phyloP scores from a whole-genome alignment of 2,888 invertebrate species.

The Aplocera efformata region DNA sequence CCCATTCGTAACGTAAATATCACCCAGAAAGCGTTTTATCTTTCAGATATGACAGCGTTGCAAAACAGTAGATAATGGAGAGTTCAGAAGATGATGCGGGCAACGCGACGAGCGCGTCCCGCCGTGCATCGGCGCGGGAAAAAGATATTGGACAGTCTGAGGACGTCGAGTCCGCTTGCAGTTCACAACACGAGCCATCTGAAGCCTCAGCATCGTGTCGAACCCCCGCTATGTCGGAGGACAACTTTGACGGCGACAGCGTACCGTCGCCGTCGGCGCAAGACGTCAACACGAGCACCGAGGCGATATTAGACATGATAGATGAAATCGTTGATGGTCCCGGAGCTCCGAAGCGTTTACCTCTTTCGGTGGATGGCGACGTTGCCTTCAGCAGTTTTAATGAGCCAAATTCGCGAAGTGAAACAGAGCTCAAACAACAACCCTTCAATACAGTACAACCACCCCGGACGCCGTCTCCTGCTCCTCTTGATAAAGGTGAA shows the following conservation, averaged over 20 bases:
- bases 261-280: slow-evolving; percentile 71
- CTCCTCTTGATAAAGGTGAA: slow-evolving; percentile 40
- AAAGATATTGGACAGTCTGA: slow-evolving; percentile 65
- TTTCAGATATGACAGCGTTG: slow-evolving; percentile 78
- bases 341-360: slow-evolving; percentile 62
- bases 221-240: slow-evolving; percentile 69
- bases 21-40: slow-evolving; percentile 73
- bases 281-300: slow-evolving; percentile 73
- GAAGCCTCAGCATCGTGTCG: slow-evolving; percentile 55
- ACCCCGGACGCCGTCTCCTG: slow-evolving; percentile 28
- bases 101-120: slow-evolving; percentile 76
- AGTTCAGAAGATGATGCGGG: slow-evolving; percentile 80
- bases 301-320: slow-evolving; percentile 77
- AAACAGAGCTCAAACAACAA: slow-evolving; percentile 21
- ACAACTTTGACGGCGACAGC: slow-evolving; percentile 71
- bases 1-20: slow-evolving; percentile 76
- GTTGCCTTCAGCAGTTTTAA: not conserved
- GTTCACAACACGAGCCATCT: slow-evolving; percentile 54
- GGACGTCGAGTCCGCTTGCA: slow-evolving; percentile 66
- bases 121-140: slow-evolving; percentile 79
- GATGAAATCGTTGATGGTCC: slow-evolving; percentile 76
- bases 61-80: slow-evolving; percentile 80
- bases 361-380: slow-evolving; percentile 33
- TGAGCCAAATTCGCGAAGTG: slow-evolving; percentile 3
- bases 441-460: slow-evolving; percentile 15